Evolutionary conservation across 1,140 invertebrate genomes (phyloP).

Genomic region (Listronotus oregonensis): DNA sequence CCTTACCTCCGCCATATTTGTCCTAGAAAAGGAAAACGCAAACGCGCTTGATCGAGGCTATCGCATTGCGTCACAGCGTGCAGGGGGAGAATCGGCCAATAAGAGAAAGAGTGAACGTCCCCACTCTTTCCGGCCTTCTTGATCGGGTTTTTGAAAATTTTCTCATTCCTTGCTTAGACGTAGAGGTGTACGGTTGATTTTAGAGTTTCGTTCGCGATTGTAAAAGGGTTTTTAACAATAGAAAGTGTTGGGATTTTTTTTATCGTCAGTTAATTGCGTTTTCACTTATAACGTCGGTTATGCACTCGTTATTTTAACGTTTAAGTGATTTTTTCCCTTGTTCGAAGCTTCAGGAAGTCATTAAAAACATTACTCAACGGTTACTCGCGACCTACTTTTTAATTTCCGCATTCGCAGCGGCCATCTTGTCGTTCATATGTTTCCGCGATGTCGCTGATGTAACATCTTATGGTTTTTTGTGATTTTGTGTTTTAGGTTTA

Average conservation of each 20-base stretch:
- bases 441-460: constrained; percentile 27
- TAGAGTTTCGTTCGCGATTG: constrained; percentile 15
- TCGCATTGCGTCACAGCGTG: constrained; percentile 45
- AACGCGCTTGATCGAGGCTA: constrained; percentile 32
- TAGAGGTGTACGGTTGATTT: constrained; percentile 32
- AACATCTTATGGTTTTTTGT: constrained; percentile 11
- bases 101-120: constrained; percentile 13
- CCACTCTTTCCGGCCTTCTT: constrained; percentile 23
- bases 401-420: constrained; percentile 28
- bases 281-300: too few species aligned
- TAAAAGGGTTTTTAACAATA: neutral
- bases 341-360: neutral
- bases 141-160: constrained; percentile 39
- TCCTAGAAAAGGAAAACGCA: constrained; percentile 25
- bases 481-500: neutral
- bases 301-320: neutral
- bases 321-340: neutral
- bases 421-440: constrained; percentile 43
- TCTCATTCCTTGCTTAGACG: constrained; percentile 41
- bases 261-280: neutral
- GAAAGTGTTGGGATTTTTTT: neutral
- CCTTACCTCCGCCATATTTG: constrained; percentile 20
- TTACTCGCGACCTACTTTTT: constrained; percentile 39
- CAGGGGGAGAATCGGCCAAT: constrained; percentile 34
- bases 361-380: neutral